phyloP scores from a whole-genome alignment of 2,797 vertebrate species.

The Avahi laniger region DNA sequence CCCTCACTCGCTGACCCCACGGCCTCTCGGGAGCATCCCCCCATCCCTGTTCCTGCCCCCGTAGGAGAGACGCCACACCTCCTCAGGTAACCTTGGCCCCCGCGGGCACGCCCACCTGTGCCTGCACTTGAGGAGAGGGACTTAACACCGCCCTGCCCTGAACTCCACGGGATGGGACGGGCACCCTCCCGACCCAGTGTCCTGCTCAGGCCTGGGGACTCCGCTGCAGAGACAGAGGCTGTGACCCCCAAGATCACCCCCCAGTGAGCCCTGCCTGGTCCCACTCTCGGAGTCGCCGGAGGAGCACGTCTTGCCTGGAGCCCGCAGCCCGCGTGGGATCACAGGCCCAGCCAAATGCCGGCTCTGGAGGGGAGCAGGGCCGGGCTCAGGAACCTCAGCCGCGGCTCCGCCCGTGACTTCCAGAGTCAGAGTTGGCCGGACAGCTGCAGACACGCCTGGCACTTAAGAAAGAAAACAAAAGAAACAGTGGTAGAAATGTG shows the following conservation, averaged over 20 bases:
- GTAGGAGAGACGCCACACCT: neutral
- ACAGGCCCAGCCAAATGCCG: too few relatives aligned
- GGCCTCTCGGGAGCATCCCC: neutral
- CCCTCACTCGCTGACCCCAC: neutral
- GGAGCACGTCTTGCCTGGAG: neutral
- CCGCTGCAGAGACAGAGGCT: neutral
- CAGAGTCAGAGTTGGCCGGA: neutral
- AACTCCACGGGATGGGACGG: too few relatives aligned
- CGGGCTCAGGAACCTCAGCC: fast-evolving
- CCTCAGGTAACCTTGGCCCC: neutral
- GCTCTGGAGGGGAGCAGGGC: neutral
- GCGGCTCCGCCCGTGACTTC: neutral
- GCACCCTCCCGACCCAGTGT: neutral
- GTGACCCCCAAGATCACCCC: neutral
- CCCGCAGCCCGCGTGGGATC: neutral
- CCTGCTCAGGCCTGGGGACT: neutral
- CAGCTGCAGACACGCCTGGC: fast-evolving
- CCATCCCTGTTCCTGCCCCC: fast-evolving
- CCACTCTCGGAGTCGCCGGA: neutral
- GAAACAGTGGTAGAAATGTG: fast-evolving
- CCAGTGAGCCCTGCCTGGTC: fast-evolving
- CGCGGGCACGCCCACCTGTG: too few relatives aligned
- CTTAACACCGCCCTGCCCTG: neutral
- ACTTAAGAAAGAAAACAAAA: neutral
- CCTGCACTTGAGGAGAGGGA: neutral